Evolutionary conservation across 1,140 invertebrate species (phyloP), one percentile per base, ranked within the genome.

Genomic region (Sycobia sp.): DNA sequence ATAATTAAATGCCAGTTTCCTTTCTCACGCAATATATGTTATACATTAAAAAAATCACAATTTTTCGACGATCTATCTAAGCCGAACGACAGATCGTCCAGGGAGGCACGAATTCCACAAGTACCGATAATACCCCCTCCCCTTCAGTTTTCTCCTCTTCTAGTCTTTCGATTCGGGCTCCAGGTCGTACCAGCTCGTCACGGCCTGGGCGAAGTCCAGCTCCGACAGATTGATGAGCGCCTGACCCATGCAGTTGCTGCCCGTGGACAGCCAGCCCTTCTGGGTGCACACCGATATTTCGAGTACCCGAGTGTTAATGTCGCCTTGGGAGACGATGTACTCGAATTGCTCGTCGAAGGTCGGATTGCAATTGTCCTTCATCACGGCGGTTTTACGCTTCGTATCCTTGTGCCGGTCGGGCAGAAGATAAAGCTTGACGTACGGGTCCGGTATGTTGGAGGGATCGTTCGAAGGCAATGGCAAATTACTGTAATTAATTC

Each of bases 291-390:
- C 90, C 1, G 90, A 91, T 9, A 95, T 85, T 78, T 94, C 90
- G 25, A 94, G 78, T 39, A 88, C 86, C 5, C 87, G 85, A 2
- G 87, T 86, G 67, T 88, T 86, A 27, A 93, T 76, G 73, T 93
- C 92, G 5, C 86, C 89, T 60, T 89, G 86, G 3, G 90, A 90
- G 63, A 94, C 87, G 4, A 89, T 80, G 79, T 93, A 95, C 71
- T 95, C 92, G 69, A 94, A 96, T 72, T 90, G 90, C 75, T 96
- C 93, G 79, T 97, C 94, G 76, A 91, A 97, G 8, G 90, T 84
- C 0, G 95, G 94, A 84, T 94, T 95, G 65, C 93, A 94, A 71
- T 90, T 93, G 73, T 97, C 93, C 74, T 95, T 93, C 55, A 92
- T 84, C 18, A 91, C 89, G 69, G 87, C 86, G 13, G 95, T 97